Base-by-base conservation (phyloP, 2,113 vertebrate species). In the Guaruba guarouba region DNA sequence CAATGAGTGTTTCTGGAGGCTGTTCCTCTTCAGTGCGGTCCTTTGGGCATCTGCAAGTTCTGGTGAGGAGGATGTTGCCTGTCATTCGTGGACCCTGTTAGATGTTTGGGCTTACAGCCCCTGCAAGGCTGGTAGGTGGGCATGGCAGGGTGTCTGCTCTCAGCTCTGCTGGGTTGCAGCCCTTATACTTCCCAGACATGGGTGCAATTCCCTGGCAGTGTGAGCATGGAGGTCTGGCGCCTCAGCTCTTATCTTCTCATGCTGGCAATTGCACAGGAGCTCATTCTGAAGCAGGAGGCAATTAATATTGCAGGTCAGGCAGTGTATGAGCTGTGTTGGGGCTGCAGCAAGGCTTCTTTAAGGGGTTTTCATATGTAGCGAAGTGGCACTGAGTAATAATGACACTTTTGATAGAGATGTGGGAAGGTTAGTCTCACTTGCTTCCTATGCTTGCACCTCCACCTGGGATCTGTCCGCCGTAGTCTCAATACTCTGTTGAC, bases 401-500 rank as follows among this genome's bases (percentile, higher is more conserved):
- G 28, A 3, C 0, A 1, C 35, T 64, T 9, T 9, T 11, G 2
- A 1, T 2, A 10, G 48, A 55, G 17, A 6, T 25, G 13, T 1
- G 4, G 33, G 33, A 35, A 35, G 7, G 25, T 10, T 55, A 28
- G 39, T 18, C 35, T 86, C 8, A 3, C 55, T 71, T 0, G 0
- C 41, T 35, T 33, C 75, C 37, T 54, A 8, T 1, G 1, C 39
- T 64, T 1, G 0, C 35, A 17, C 48, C 37, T 85, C 7, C 9
- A 11, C 44, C 6, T 71, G 1, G 0, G 23, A 27, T 68, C 44
- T 24, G 9, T 44, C 69, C 1, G 3, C 83, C n/a, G 2, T 7
- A 16, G 33, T 74, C 83, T 96, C 91, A 68, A 2, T 39, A 67
- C 81, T 90, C 84, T 33, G 39, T 33, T 95, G 96, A 96, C 89